Percentiles rank a stretch among this genome's conserved stretches.
These are phyloP conservation scores for Brachionus asplanchnoidis DNA, from an alignment of 1,140 invertebrate genomes.

Conservation along the genomic window DNA sequence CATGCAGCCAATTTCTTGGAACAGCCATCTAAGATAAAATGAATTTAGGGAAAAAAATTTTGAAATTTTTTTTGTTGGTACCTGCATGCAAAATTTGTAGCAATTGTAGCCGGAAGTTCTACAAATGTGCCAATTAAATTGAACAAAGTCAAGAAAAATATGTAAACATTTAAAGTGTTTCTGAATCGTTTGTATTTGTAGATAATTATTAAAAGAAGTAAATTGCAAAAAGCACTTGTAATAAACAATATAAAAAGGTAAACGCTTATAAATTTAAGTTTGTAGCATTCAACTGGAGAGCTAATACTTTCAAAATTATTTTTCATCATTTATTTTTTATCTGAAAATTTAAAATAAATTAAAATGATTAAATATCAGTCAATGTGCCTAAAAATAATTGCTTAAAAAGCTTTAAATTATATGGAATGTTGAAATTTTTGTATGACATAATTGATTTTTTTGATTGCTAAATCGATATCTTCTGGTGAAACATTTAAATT, in stretches of 20 bases:
- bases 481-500: conserved; percentile 66
- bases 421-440: conserved; percentile 44
- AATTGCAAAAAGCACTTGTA: not conserved
- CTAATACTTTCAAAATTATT: not conserved
- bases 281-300: conserved; percentile 8
- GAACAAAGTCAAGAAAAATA: not conserved
- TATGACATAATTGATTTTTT: conserved; percentile 55
- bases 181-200: not conserved
- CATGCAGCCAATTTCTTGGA: not conserved
- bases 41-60: not conserved
- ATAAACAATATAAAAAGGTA: conserved; percentile 1
- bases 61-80: not conserved
- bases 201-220: not conserved
- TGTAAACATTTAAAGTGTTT: not conserved
- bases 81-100: conserved; percentile 5
- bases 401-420: not conserved
- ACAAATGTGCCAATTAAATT: conserved; percentile 28
- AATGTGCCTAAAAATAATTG: not conserved
- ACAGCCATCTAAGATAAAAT: not conserved
- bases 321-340: not conserved
- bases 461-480: conserved; percentile 59
- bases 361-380: not conserved
- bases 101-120: not conserved
- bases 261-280: not conserved
- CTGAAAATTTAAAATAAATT: not conserved